Evolutionary conservation across 2,888 invertebrate species (phyloP).

Genomic region (Dolichopus griseipennis): DNA sequence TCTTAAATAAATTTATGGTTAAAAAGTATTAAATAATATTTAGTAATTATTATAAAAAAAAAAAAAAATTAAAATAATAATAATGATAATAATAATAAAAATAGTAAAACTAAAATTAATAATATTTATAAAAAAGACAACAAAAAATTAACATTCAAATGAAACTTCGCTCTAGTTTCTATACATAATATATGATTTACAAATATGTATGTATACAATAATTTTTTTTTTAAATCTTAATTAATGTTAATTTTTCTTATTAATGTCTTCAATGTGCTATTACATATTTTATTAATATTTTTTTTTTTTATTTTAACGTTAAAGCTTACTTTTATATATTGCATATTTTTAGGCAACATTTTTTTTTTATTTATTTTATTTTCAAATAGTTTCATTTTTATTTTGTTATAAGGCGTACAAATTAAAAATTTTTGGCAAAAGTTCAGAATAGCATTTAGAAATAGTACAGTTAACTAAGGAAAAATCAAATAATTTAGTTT

Average conservation of each 20-base stretch:
- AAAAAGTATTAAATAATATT: no score
- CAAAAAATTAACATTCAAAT: neutral
- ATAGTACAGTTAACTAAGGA: no score
- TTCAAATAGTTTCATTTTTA: neutral
- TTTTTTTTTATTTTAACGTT: neutral
- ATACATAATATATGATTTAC: no score
- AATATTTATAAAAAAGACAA: neutral
- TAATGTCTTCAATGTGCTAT: neutral
- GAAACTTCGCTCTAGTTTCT: neutral
- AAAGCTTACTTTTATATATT: constrained; percentile 6
- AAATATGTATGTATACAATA: no score
- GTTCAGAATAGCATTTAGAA: neutral
- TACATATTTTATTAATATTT: neutral
- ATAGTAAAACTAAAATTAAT: neutral
- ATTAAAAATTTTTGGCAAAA: neutral
- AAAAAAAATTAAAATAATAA: no score
- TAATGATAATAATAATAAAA: no score
- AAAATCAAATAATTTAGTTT: no score
- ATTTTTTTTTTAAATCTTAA: no score
- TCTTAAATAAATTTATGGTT: neutral
- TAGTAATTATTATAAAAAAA: no score
- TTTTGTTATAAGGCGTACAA: neutral
- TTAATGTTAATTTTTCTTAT: no score
- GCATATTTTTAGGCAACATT: constrained; percentile 6
- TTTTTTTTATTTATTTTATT: neutral